Evolutionary conservation across 1,140 invertebrate species (phyloP), one percentile per base, ranked within the genome.

Genomic region (Riptortus pedestris): DNA sequence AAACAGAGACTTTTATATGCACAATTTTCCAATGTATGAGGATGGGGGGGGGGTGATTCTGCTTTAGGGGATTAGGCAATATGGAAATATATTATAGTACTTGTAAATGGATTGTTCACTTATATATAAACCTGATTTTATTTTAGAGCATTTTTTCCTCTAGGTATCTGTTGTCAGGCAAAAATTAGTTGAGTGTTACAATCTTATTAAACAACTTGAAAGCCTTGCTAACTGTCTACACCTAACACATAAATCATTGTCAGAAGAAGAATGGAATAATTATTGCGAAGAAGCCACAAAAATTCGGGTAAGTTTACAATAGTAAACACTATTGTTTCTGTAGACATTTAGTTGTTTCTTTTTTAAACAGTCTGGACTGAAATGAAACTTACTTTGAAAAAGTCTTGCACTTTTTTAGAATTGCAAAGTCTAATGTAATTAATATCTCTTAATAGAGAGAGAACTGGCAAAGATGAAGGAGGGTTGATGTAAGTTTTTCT

Each of bases 201-300:
- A 45, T 22, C 57, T 66, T 22, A 60, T 64, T 18, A 60, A 57
- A 43, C 57, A 67, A 22, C 38, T 66, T 3, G 62, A 70, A 48
- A 66, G 62, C 4, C 29, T 63, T 22, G 43, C 62, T 22, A 60
- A 48, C 14, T 67, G 59, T 61, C 60, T 58, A 28, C 60, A 38
- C 27, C 59, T 67, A 27, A 64, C 66, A 51, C 63, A 38, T 47
- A 69, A 69, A 18, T 67, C 73, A 66, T 71, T 81, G 58, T 71
- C 76, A 0, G 75, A 78, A 27, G 67, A 70, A 16, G 77, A 83
- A 65, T 85, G 81, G 83, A 74, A 73, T 45, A 66, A 73, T 45
- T 51, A 33, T 22, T 31, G 47, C 22, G 12, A 28, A 28, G 60
- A 70, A 16, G 45, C 67, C 20, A 38, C 65, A 75, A 74, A 66